Conservation (phyloP, 1,140 invertebrate genomes). For the Hypothenemus hampei region DNA sequence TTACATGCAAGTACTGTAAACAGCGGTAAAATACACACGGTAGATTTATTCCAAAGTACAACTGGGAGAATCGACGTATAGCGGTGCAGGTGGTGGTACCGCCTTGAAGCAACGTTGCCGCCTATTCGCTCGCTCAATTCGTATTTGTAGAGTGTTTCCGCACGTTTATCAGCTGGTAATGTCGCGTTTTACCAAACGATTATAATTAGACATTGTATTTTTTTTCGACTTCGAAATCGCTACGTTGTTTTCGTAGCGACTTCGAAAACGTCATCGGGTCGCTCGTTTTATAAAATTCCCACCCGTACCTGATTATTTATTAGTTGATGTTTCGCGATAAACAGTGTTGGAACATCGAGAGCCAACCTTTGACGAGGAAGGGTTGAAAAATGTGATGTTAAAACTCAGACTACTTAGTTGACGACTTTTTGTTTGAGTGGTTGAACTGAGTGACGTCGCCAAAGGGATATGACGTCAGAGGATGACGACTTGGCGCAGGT, state of each 20-base stretch:
- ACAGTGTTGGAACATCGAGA: no score
- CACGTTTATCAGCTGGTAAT: constrained; percentile 21
- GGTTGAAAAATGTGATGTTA: no score
- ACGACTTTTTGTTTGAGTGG: no score
- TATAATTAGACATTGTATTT: constrained; percentile 4
- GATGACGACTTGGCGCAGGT: constrained; percentile 36
- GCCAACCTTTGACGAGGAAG: no score
- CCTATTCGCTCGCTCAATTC: constrained; percentile 2
- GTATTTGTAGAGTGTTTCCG: constrained; percentile 16
- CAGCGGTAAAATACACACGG: constrained; percentile 25
- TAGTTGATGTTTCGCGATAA: background rate
- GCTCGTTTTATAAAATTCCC: no score
- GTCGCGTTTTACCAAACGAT: constrained; percentile 7
- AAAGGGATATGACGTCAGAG: constrained; percentile 18
- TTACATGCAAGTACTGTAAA: constrained; percentile 18
- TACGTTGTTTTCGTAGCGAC: background rate
- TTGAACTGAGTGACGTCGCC: constrained; percentile 13
- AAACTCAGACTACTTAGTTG: no score
- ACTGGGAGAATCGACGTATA: constrained; percentile 17
- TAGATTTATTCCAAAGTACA: constrained; percentile 18
- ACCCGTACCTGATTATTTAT: no score
- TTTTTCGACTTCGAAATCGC: background rate
- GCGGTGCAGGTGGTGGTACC: constrained; percentile 20
- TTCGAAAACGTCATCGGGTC: background rate
- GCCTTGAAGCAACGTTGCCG: constrained; percentile 17